A percentile compares a stretch with the other conserved stretches of the same genome.
These are phyloP conservation scores for Octodonta nipae DNA, from an alignment of 2,888 invertebrate species.

Conservation along the genomic window DNA sequence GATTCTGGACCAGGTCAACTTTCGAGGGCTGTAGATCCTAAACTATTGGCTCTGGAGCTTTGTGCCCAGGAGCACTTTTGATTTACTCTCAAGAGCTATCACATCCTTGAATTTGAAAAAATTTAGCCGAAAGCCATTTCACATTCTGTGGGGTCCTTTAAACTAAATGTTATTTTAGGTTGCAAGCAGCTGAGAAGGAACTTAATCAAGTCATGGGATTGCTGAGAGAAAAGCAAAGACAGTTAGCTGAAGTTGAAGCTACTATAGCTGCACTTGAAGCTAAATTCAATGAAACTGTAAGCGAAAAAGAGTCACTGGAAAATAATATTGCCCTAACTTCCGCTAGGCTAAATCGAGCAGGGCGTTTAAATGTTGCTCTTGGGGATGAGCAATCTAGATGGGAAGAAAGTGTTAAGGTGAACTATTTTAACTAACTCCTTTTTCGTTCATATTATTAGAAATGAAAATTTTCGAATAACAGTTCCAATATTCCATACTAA, in stretches of 20 bases:
- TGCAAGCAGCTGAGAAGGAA: constrained; percentile 65
- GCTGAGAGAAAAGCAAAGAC: constrained; percentile 65
- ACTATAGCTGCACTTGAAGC: constrained; percentile 44
- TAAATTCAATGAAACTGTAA: constrained; percentile 57
- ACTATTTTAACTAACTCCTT: too few relatives aligned
- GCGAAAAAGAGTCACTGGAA: constrained; percentile 60
- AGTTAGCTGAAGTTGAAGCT: constrained; percentile 68
- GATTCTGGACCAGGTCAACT: too few relatives aligned
- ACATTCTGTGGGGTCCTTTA: too few relatives aligned
- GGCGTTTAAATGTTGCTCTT: constrained; percentile 71
- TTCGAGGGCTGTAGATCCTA: too few relatives aligned
- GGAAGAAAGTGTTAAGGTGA: constrained; percentile 58
- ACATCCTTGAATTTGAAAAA: too few relatives aligned
- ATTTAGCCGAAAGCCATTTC: too few relatives aligned
- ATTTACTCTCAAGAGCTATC: too few relatives aligned
- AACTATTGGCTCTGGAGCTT: too few relatives aligned
- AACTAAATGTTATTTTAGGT: too few relatives aligned
- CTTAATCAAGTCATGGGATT: constrained; percentile 62
- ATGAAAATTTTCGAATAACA: too few relatives aligned
- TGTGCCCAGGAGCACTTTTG: too few relatives aligned
- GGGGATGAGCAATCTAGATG: constrained; percentile 77
- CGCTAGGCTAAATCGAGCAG: constrained; percentile 65
- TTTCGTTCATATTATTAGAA: constrained; percentile 3
- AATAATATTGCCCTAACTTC: constrained; percentile 65
- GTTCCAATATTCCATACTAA: too few relatives aligned